These are phyloP conservation scores for Passer montanus DNA, from an alignment of 2,113 vertebrate species.

Conservation along the genomic window DNA sequence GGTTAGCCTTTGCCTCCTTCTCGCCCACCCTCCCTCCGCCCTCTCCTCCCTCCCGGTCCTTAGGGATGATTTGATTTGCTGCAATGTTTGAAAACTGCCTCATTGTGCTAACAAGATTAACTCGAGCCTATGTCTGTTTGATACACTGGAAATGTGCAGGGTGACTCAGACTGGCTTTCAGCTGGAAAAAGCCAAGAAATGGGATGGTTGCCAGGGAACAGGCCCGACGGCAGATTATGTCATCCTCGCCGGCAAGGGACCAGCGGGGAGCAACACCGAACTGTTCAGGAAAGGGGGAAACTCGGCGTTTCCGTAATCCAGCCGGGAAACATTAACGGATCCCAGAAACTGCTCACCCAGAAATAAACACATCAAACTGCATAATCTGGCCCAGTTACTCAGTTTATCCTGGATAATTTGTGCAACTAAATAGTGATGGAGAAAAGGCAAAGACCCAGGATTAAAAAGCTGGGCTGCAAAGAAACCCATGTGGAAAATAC, in stretches of 20 bases:
- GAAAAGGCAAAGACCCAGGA: background rate
- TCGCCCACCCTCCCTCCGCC: background rate
- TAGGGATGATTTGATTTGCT: conserved; percentile 87
- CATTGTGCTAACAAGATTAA: conserved; percentile 88
- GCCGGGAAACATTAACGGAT: background rate
- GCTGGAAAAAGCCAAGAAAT: conserved; percentile 72
- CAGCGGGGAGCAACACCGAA: conserved; percentile 34
- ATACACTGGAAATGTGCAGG: conserved; percentile 81
- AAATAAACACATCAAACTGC: background rate
- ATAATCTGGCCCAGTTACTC: background rate
- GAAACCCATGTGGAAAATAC: background rate
- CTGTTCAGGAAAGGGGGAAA: conserved; percentile 26
- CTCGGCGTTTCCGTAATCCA: background rate
- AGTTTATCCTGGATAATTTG: background rate
- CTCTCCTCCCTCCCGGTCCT: conserved; percentile 65
- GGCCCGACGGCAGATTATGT: conserved; percentile 69
- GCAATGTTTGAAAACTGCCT: conserved; percentile 88
- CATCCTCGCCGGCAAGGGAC: conserved; percentile 56
- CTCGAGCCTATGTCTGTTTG: conserved; percentile 83
- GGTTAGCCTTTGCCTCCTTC: conserved; percentile 52
- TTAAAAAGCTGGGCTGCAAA: background rate
- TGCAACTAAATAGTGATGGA: background rate
- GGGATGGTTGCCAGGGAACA: conserved; percentile 86
- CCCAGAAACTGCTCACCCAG: background rate
- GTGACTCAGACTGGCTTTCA: conserved; percentile 81